A percentile compares a stretch with the other conserved stretches of the same genome.
phyloP scores from a whole-genome alignment of 2,888 invertebrate genomes.

The Mythimna vitellina region DNA sequence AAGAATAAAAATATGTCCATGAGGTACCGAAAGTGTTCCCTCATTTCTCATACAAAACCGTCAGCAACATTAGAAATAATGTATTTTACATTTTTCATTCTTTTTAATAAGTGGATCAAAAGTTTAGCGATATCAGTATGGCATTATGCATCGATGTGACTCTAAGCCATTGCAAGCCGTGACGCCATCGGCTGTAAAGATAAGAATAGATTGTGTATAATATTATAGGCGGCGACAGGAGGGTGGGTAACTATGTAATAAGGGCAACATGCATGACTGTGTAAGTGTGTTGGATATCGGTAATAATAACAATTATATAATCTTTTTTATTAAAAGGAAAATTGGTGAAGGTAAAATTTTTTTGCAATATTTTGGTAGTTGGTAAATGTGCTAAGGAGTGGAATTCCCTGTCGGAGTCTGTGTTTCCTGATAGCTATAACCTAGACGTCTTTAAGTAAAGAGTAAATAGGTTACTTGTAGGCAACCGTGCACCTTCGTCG shows the following conservation, averaged over 20 bases:
- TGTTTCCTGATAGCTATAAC: no score
- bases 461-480: no score
- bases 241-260: slow-evolving; percentile 13
- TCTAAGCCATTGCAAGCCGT: slow-evolving; percentile 42
- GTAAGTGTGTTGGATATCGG: background rate
- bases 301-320: background rate
- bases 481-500: no score
- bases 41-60: background rate
- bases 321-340: no score
- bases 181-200: slow-evolving; percentile 43
- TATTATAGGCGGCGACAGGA: slow-evolving; percentile 8
- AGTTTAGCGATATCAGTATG: background rate
- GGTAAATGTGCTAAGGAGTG: no score
- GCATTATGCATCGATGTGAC: slow-evolving; percentile 33
- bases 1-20: no score
- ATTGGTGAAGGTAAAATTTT: no score
- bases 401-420: no score
- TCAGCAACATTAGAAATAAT: background rate
- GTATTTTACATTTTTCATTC: background rate
- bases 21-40: background rate
- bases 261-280: slow-evolving; percentile 19
- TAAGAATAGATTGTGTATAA: slow-evolving; percentile 41
- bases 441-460: no score
- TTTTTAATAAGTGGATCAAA: slow-evolving; percentile 1
- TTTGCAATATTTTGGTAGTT: no score